Percentiles rank a stretch among this genome's conserved stretches.
These are phyloP conservation scores for Pseudomyrmex concolor DNA, from an alignment of 1,140 invertebrate species.

Conservation along the genomic window DNA sequence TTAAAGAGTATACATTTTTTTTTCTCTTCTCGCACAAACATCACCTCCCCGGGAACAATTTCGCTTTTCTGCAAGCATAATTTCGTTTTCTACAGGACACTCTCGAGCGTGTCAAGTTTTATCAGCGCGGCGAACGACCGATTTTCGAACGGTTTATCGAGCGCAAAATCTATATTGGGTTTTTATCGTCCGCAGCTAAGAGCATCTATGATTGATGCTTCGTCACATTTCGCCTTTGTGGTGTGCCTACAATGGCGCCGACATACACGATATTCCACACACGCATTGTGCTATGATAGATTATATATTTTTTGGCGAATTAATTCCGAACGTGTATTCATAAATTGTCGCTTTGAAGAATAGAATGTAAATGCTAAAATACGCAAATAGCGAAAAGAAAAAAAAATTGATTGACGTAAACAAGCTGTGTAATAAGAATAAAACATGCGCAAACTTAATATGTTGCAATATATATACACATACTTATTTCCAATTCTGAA, in stretches of 20 bases:
- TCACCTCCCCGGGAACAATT: neutral
- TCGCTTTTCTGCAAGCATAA: neutral
- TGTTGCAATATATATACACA: no score
- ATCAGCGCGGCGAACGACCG: neutral
- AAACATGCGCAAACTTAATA: no score
- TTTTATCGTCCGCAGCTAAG: constrained; percentile 11
- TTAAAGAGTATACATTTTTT: neutral
- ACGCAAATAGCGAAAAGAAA: neutral
- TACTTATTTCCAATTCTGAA: no score
- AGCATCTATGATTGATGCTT: constrained; percentile 17
- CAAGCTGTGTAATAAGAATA: no score
- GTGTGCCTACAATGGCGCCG: neutral
- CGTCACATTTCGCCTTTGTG: constrained; percentile 2
- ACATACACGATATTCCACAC: neutral
- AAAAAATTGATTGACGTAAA: no score
- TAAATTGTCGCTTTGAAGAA: neutral
- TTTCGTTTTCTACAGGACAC: neutral
- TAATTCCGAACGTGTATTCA: neutral
- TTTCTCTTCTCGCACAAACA: neutral
- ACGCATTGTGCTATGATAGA: neutral
- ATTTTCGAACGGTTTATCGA: constrained; percentile 14
- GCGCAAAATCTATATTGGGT: constrained; percentile 17
- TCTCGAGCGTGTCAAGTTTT: neutral
- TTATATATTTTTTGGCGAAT: constrained; percentile 5
- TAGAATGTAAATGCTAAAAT: neutral